Base-by-base conservation (phyloP, 2,888 invertebrate species). In the Xylophagus ater region DNA sequence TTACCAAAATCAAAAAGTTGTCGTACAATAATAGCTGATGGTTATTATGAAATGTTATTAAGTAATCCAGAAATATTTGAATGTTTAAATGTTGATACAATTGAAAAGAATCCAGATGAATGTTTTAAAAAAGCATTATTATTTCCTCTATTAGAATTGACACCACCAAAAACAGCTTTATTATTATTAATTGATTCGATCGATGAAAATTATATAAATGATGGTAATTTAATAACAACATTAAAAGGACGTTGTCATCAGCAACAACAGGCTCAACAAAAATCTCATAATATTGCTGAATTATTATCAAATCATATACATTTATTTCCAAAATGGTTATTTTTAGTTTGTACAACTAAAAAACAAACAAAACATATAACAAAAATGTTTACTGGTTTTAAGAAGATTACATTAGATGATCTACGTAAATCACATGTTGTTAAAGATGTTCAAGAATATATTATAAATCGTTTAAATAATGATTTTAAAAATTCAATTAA, bases 361-460 rank as follows among this genome's bases (percentile, higher is more conserved):
- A 76, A 87, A 49, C 88, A 90, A 58, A 86, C 82, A 48, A 82
- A 87, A 57, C 74, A 79, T 52, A 85, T 79, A 56, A 78, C 83
- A 9, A 76, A 79, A 56, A 80, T 85, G 78, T 85, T 86, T 53
- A 76, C 83, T 47, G 78, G 93, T 4, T 94, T 93, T 64, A 74
- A 93, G 15, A 94, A 93, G 66, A 78, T 96, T 48, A 82, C 85
- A 1, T 62, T 96, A 50, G 96, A 96, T 55, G 94, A 96, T 66
- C 62, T 94, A 44, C 73, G 90, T 15, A 87, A 84, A 42, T 79
- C 81, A 1, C 84, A 86, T 62, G 93, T 96, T 4, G 86, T 94
- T 0, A 78, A 90, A 4, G 96, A 96, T 60, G 90, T 94, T 0
- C 94, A 96, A 60, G 82, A 93, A 54, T 96, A 94, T 57, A 94